These are phyloP conservation scores for Escarpia spicata DNA, from an alignment of 2,888 invertebrate genomes.

Conservation along the genomic window DNA sequence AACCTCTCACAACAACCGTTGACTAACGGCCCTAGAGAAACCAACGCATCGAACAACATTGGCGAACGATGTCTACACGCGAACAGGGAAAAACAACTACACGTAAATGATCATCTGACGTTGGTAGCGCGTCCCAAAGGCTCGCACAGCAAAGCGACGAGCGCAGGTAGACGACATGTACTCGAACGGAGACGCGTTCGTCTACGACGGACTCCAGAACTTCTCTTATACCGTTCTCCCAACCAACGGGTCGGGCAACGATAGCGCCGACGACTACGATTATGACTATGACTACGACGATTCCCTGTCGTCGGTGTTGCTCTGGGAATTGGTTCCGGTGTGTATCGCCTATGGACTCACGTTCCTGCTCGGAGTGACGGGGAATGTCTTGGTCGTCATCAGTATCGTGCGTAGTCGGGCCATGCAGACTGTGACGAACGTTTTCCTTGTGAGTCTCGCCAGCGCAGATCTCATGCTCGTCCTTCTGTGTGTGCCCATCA, in stretches of 20 bases:
- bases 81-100: too few relatives aligned
- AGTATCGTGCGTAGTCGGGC: slow-evolving; percentile 70
- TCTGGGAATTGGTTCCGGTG: slow-evolving; percentile 71
- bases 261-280: slow-evolving; percentile 34
- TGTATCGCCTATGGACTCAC: slow-evolving; percentile 72
- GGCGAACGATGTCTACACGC: background rate
- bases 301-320: slow-evolving; percentile 62
- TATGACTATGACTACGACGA: slow-evolving; percentile 69
- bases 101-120: background rate
- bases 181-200: background rate
- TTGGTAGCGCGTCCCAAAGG: background rate
- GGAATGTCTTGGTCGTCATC: slow-evolving; percentile 71
- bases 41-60: background rate
- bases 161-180: background rate
- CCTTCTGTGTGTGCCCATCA: slow-evolving; percentile 77
- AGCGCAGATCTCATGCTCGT: slow-evolving; percentile 77
- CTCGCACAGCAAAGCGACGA: background rate
- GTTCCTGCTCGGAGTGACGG: slow-evolving; percentile 72
- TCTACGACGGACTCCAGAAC: background rate
- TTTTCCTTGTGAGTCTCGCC: slow-evolving; percentile 76
- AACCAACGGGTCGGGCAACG: background rate
- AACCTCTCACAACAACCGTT: background rate
- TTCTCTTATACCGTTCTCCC: background rate
- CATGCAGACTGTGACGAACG: slow-evolving; percentile 75
- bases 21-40: background rate